Evolutionary conservation across 1,140 invertebrate genomes (phyloP).

Genomic region (Drosophila tsacasi): DNA sequence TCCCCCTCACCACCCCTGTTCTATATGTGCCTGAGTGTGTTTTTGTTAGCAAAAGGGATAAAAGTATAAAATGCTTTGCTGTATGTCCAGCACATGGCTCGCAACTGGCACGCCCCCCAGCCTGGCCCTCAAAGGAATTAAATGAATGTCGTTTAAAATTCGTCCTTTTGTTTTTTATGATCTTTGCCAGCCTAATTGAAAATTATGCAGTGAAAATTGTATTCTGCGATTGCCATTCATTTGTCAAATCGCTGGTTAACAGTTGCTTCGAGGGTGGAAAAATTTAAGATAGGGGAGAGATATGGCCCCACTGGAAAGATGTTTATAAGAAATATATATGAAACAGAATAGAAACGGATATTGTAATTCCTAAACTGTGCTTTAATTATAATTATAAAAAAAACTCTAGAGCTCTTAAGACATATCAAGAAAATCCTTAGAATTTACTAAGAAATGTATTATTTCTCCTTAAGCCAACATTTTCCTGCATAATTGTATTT

Average conservation of each 20-base stretch:
- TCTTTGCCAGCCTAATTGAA: slow-evolving; percentile 71
- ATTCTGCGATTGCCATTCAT: slow-evolving; percentile 54
- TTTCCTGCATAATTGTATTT: not conserved
- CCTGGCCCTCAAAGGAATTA: slow-evolving; percentile 51
- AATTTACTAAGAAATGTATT: not conserved
- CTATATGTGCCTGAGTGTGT: slow-evolving; percentile 46
- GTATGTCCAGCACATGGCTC: slow-evolving; percentile 70
- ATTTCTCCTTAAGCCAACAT: not conserved
- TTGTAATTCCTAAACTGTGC: not conserved
- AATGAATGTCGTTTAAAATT: slow-evolving; percentile 76
- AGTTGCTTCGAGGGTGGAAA: slow-evolving; percentile 3
- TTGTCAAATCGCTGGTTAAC: slow-evolving; percentile 62
- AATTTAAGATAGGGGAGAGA: no score
- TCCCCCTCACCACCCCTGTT: not conserved
- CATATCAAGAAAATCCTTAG: no score
- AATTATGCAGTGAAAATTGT: slow-evolving; percentile 66
- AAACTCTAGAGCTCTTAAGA: no score
- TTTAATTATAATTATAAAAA: not conserved
- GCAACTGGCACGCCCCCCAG: not conserved
- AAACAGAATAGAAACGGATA: rapidly evolving
- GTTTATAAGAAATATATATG: not conserved
- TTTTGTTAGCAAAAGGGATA: slow-evolving; percentile 81
- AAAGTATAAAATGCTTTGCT: slow-evolving; percentile 78
- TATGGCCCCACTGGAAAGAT: no score
- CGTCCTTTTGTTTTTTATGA: slow-evolving; percentile 56